Conservation (phyloP, 2,797 vertebrate species). For the Falco peregrinus region DNA sequence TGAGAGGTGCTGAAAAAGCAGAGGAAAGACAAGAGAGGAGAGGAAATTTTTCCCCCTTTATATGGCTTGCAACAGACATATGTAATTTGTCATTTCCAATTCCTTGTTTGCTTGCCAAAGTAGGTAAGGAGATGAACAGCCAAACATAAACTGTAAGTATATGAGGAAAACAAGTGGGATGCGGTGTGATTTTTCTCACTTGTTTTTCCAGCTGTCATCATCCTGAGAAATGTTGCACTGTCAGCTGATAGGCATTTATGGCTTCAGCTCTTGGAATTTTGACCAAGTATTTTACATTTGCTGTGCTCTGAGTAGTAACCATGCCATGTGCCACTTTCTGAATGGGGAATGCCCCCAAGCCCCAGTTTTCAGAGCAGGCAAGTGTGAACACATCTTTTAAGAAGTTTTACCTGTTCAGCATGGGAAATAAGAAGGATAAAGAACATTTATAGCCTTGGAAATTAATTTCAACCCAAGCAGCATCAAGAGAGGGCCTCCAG, state of each 20-base stretch:
- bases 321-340: not conserved
- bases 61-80: not conserved
- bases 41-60: not conserved
- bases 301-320: not conserved
- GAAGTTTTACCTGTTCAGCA: not conserved
- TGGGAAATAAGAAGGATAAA: not conserved
- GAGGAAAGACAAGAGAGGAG: not conserved
- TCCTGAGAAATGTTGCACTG: not conserved
- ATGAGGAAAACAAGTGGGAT: not conserved
- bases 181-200: not conserved
- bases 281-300: conserved; percentile 4
- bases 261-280: conserved; percentile 21
- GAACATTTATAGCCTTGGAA: not conserved
- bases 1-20: not conserved
- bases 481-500: not conserved
- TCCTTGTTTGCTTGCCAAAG: not conserved
- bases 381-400: not conserved
- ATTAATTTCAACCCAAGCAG: not conserved
- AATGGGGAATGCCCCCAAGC: not conserved
- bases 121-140: not conserved
- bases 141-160: not conserved
- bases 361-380: not conserved
- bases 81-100: not conserved
- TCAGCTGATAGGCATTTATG: conserved; percentile 3
- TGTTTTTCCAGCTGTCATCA: not conserved